A percentile compares a stretch with the other conserved stretches of the same genome.
Evolutionary conservation across 2,797 vertebrate species (phyloP).

Genomic region (Alectoris magna): DNA sequence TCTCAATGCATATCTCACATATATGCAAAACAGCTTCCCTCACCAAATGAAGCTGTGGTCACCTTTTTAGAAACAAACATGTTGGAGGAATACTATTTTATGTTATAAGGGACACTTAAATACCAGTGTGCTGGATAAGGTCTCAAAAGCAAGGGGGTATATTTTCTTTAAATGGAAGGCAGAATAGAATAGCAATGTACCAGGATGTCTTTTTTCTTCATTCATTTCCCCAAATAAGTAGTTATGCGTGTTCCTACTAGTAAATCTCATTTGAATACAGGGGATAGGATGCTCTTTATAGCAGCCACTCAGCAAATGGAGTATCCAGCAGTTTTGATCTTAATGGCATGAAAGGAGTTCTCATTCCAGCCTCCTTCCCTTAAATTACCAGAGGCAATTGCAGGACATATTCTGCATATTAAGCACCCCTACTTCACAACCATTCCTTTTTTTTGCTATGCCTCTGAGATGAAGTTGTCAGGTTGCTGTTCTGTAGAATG

Average conservation of each 20-base stretch:
- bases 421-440: background rate
- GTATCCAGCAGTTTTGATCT: background rate
- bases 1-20: conserved; percentile 7
- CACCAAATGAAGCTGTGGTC: background rate
- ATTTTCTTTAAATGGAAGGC: background rate
- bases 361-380: background rate
- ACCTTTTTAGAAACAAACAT: background rate
- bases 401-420: background rate
- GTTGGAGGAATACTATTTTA: background rate
- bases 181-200: background rate
- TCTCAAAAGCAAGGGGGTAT: background rate
- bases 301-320: background rate
- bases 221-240: background rate
- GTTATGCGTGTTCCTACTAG: background rate
- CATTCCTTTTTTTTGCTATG: background rate
- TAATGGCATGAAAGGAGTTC: background rate
- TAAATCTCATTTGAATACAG: background rate
- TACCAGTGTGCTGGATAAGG: background rate
- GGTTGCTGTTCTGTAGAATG: background rate
- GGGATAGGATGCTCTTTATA: background rate
- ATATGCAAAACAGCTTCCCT: conserved; percentile 22
- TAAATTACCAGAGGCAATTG: background rate
- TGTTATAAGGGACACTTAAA: background rate
- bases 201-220: background rate
- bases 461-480: background rate